Evolutionary conservation across 2,797 vertebrate genomes (phyloP).

Genomic region (Microctenopoma stevenorrisi): DNA sequence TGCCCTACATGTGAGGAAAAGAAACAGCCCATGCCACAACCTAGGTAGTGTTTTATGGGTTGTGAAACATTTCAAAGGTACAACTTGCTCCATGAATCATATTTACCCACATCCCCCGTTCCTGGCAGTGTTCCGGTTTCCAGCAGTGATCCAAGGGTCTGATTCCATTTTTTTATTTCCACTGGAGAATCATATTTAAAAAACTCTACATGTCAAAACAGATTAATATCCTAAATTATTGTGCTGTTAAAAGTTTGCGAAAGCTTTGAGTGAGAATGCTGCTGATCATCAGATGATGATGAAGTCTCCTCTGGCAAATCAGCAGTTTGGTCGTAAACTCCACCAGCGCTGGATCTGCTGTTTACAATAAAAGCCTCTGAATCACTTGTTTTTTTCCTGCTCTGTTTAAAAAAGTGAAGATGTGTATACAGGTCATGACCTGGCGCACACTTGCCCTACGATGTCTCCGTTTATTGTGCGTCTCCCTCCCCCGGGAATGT

Average conservation of each 20-base stretch:
- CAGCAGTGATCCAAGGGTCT: no score
- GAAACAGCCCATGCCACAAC: background rate
- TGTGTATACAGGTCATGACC: background rate
- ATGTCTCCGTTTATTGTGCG: slow-evolving; percentile 1
- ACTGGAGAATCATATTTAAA: background rate
- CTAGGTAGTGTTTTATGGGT: background rate
- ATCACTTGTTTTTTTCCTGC: slow-evolving; percentile 3
- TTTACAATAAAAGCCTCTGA: slow-evolving; percentile 36
- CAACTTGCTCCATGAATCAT: no score
- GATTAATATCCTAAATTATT: slow-evolving; percentile 3
- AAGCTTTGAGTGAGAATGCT: slow-evolving; percentile 32
- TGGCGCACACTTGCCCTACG: background rate
- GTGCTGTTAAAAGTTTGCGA: slow-evolving; percentile 10
- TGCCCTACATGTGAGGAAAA: background rate
- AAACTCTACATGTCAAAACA: background rate
- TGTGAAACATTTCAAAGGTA: no score
- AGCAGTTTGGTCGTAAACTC: slow-evolving; percentile 20
- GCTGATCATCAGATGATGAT: slow-evolving; percentile 18
- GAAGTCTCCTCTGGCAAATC: slow-evolving; percentile 40
- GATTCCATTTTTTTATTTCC: background rate
- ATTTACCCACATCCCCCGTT: background rate
- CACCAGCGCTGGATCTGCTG: slow-evolving; percentile 17
- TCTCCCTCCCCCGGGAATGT: background rate
- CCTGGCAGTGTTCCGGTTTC: background rate
- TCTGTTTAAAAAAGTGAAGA: background rate